Evolutionary conservation across 2,888 invertebrate species (phyloP).

Genomic region (Nasonovia ribisnigri): DNA sequence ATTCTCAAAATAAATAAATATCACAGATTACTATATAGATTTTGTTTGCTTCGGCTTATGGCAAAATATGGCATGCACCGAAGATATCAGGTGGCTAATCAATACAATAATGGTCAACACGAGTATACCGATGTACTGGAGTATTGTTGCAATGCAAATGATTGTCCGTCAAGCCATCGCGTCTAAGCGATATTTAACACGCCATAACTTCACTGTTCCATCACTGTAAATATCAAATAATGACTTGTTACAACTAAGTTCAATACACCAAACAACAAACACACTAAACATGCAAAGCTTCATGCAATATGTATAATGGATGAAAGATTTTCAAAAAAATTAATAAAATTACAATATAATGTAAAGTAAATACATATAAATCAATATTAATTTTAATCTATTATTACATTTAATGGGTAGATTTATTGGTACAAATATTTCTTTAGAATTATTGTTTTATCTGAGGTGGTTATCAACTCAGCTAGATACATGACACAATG

Average conservation of each 20-base stretch:
- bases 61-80: slow-evolving; percentile 35
- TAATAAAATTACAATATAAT: background rate
- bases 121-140: slow-evolving; percentile 57
- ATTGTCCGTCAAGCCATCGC: slow-evolving; percentile 62
- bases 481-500: background rate
- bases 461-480: background rate
- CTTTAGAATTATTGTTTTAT: background rate
- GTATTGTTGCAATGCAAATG: slow-evolving; percentile 32
- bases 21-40: slow-evolving; percentile 50
- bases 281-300: slow-evolving; percentile 29
- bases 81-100: slow-evolving; percentile 52
- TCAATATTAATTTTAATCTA: background rate
- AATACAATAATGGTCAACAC: slow-evolving; percentile 47
- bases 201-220: slow-evolving; percentile 64
- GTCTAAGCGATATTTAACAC: slow-evolving; percentile 61
- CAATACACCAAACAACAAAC: slow-evolving; percentile 6
- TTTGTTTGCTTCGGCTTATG: slow-evolving; percentile 50
- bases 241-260: slow-evolving; percentile 41
- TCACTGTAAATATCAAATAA: slow-evolving; percentile 63
- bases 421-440: background rate
- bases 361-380: background rate
- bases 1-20: slow-evolving; percentile 55
- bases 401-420: background rate
- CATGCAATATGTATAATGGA: slow-evolving; percentile 41
- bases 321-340: slow-evolving; percentile 14